Evolutionary conservation across 2,797 vertebrate species (phyloP), one percentile per base, ranked within the genome.

Genomic region (Limnodromus scolopaceus): DNA sequence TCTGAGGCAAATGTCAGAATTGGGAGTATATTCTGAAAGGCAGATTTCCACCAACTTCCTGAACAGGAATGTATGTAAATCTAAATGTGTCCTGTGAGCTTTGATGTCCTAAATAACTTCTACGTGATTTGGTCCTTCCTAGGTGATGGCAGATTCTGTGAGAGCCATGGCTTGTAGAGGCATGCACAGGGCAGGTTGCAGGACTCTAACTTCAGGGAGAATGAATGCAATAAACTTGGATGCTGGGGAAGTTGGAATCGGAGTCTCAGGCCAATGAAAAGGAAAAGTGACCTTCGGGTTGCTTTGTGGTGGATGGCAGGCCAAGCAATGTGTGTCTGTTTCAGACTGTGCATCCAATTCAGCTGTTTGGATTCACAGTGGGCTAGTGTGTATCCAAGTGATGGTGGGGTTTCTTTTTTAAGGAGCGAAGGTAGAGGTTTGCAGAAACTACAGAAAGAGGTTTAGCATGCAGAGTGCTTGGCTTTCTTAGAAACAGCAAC

Each of bases 371-470:
- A 38, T 77, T 38, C 39, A 17, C 30, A 9, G 23, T 13, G 43
- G 12, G 5, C 30, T 69, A 17, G 30, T 0, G 0, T 32, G 63
- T 84, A 45, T 84, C 53, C 34, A 57, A 22, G 24, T 53, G 39
- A 8, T n/a, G 38, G 9, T 45, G 53, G 19, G 32, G 3, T 19
- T 91, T 61, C n/a, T 74, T 51, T 27, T 65, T 68, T n/a, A 34
- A 28, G 41, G 51, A 38, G 36, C 0, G 1, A 49, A 78, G 46
- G 23, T 16, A 16, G 51, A 49, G 38, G 9, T 70, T 92, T 75
- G 53, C 64, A 87, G 69, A 80, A 57, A 12, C 55, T 72, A 2
- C 24, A 51, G 24, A 36, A 48, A 53, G 54, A 64, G 6, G 9
- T 64, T 70, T 71, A 20, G 45, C 0, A 2, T 66, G 24, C 32